phyloP scores from a whole-genome alignment of 2,888 invertebrate genomes.

The Cheilosia soror region DNA sequence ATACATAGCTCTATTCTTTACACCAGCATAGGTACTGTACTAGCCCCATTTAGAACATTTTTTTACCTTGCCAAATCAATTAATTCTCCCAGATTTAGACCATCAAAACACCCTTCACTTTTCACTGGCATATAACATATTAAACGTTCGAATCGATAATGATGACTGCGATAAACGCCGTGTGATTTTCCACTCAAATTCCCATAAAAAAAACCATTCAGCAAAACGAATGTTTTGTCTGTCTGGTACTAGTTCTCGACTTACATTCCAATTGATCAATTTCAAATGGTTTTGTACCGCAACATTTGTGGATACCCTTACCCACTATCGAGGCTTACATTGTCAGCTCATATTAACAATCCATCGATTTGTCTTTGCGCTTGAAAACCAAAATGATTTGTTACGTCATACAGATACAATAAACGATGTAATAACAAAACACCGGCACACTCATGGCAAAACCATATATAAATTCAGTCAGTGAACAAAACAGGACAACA shows the following conservation, averaged over 20 bases:
- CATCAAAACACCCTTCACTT: neutral
- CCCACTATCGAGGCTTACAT: slow-evolving; percentile 47
- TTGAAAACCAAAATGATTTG: slow-evolving; percentile 63
- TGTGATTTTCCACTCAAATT: slow-evolving; percentile 45
- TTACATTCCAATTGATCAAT: slow-evolving; percentile 54
- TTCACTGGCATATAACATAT: neutral
- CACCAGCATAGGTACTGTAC: no score
- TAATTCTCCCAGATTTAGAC: neutral
- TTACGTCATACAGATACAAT: slow-evolving; percentile 55
- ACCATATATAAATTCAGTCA: slow-evolving; percentile 68
- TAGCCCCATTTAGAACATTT: no score
- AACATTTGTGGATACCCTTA: slow-evolving; percentile 19
- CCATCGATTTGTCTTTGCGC: slow-evolving; percentile 60
- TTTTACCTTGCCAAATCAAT: no score
- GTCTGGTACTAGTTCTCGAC: slow-evolving; percentile 9
- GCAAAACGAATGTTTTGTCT: slow-evolving; percentile 25
- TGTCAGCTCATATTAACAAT: slow-evolving; percentile 73
- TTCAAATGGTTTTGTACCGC: slow-evolving; percentile 58
- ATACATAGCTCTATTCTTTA: no score
- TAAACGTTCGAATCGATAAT: neutral
- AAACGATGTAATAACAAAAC: neutral
- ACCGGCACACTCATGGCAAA: slow-evolving; percentile 9
- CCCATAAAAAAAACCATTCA: slow-evolving; percentile 12
- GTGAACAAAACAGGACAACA: slow-evolving; percentile 63
- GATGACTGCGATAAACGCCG: slow-evolving; percentile 9